Evolutionary conservation across 2,797 vertebrate species (phyloP).

Genomic region (Sus cebifrons): DNA sequence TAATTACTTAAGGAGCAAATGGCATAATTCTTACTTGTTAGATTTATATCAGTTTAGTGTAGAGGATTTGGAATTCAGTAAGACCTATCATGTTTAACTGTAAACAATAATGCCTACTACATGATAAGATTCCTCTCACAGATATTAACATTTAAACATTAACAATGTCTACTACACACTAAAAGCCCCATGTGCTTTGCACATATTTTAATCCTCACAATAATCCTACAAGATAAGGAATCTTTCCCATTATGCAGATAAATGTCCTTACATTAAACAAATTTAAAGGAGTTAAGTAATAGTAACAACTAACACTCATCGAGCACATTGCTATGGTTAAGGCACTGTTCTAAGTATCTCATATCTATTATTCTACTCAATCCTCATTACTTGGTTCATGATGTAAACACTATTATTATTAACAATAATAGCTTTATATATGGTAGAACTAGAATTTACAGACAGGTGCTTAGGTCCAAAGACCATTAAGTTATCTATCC

Average conservation of each 20-base stretch:
- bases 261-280: not conserved
- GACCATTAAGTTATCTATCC: not conserved
- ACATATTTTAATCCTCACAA: not conserved
- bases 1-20: not conserved
- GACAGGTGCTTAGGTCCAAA: not conserved
- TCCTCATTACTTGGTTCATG: not conserved
- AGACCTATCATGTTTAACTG: not conserved
- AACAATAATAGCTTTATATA: not conserved
- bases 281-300: not conserved
- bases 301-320: not conserved
- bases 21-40: not conserved
- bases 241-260: not conserved
- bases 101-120: not conserved
- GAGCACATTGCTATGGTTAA: not conserved
- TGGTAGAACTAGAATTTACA: not conserved
- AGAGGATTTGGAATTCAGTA: not conserved
- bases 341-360: not conserved
- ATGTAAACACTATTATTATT: not conserved
- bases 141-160: not conserved
- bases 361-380: not conserved
- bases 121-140: not conserved
- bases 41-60: not conserved
- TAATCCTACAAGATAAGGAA: not conserved
- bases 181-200: not conserved
- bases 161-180: not conserved